Conservation (phyloP, 2,113 vertebrate genomes). For the Crotalus helleri region DNA sequence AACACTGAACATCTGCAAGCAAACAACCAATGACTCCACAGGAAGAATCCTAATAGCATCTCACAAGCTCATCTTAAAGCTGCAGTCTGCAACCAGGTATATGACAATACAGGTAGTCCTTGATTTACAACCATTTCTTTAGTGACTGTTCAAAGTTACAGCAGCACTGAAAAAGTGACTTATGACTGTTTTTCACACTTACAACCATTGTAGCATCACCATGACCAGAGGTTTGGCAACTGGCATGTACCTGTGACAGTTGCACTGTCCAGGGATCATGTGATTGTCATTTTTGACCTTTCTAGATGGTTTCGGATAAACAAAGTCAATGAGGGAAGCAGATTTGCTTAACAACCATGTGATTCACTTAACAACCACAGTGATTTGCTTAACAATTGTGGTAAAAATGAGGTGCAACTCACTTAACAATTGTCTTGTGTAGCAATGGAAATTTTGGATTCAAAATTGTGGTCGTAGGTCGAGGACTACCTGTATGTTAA, state of each 20-base stretch:
- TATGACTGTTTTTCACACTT: neutral
- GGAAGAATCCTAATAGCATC: neutral
- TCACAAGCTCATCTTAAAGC: neutral
- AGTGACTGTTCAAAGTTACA: neutral
- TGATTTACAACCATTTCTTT: neutral
- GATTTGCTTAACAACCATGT: neutral
- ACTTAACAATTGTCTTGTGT: neutral
- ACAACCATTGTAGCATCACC: neutral
- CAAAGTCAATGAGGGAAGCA: neutral
- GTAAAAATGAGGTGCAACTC: neutral
- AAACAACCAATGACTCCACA: neutral
- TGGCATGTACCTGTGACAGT: neutral
- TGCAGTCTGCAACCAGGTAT: neutral
- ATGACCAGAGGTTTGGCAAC: neutral
- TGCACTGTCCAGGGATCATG: too few species aligned
- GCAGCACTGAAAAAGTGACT: neutral
- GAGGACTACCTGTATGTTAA: neutral
- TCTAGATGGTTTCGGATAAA: neutral
- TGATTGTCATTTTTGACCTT: neutral
- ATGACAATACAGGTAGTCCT: neutral
- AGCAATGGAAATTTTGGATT: neutral
- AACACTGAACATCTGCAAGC: neutral
- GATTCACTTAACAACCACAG: neutral
- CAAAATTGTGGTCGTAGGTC: neutral
- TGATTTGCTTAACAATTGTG: neutral